Evolutionary conservation across 92 coral and sea anemone species (phyloP).

Genomic region (Muricea muricata): DNA sequence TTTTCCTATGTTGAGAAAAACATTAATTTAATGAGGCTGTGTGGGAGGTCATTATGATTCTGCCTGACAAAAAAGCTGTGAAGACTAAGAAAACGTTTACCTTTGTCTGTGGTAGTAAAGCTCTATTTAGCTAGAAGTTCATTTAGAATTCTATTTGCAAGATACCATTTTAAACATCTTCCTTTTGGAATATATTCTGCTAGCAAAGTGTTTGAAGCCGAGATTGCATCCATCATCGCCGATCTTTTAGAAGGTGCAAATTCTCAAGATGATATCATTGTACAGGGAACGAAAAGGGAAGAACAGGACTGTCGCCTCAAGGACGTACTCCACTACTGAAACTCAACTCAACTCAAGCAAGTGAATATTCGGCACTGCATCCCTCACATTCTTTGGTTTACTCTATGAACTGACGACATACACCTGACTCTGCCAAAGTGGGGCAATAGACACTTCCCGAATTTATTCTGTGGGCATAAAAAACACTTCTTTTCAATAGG

Average conservation of each 20-base stretch:
- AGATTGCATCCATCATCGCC: slow-evolving; percentile 36
- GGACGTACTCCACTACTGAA: slow-evolving; percentile 25
- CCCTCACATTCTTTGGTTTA: slow-evolving; percentile 46
- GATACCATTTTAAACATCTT: slow-evolving; percentile 53
- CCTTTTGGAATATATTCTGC: slow-evolving; percentile 64
- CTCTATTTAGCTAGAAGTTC: too few relatives aligned
- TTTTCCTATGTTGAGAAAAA: too few relatives aligned
- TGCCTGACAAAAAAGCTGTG: too few relatives aligned
- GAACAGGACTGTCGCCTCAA: slow-evolving; percentile 43
- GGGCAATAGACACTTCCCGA: too few relatives aligned
- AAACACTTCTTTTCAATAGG: too few relatives aligned
- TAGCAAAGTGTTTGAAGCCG: slow-evolving; percentile 46
- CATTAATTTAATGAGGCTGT: too few relatives aligned
- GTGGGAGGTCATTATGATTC: too few relatives aligned
- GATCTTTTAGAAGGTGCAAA: slow-evolving; percentile 42
- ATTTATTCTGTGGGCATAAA: too few relatives aligned
- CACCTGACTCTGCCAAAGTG: slow-evolving; percentile 35
- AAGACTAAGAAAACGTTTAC: too few relatives aligned
- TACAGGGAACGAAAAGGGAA: slow-evolving; percentile 53
- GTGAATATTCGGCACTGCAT: slow-evolving; percentile 33
- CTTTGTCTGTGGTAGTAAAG: too few relatives aligned
- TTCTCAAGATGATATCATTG: slow-evolving; percentile 49
- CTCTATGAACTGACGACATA: slow-evolving; percentile 34
- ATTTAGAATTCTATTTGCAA: slow-evolving; percentile 57
- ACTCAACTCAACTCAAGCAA: slow-evolving; percentile 34